Base-by-base conservation (phyloP, 1,140 invertebrate genomes). In the Pararge aegeria region DNA sequence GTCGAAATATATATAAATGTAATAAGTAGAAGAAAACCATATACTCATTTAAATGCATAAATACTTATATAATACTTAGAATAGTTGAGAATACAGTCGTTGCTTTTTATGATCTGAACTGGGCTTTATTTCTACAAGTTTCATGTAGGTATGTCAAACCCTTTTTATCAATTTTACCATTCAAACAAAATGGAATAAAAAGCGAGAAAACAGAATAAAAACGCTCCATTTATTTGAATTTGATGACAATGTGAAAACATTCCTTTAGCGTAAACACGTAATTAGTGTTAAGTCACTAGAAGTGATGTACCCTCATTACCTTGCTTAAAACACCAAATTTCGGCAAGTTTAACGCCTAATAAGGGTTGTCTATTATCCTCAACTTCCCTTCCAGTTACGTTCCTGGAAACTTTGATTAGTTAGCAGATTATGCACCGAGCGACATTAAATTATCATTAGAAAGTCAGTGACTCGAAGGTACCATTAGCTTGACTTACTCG, bases 391-490 rank as follows among this genome's bases (percentile, higher is more conserved):
- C 21, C 44, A 56, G 44, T 37, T 49, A 49, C 55, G 55, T 42
- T 42, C 34, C 57, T 53, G 55, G 44, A 64, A 64, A 64, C 29
- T 64, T 67, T 64, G 64, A 66, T 61, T 67, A 67, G 61, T 67
- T 55, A 52, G 53, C 44, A 60, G 71, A 73, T 81, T 70, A 70
- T 73, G 69, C 67, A 66, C 61, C 70, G 65, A 73, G 65, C 69
- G 73, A 68, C 70, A 80, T 77, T 75, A 80, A 76, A 79, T 79
- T 83, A 69, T 78, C 75, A 77, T 80, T 80, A 79, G 70, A 71
- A 70, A 73, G 59, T 61, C 67, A 71, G 62, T 54, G 53, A 20
- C 68, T 71, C 55, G 68, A 68, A 67, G 56, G 63, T 66, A 30
- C 72, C 68, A 75, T 80, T 75, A 76, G 65, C 61, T 69, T 63